These are phyloP conservation scores for Adelphocoris suturalis DNA, from an alignment of 2,888 invertebrate species.

Conservation along the genomic window DNA sequence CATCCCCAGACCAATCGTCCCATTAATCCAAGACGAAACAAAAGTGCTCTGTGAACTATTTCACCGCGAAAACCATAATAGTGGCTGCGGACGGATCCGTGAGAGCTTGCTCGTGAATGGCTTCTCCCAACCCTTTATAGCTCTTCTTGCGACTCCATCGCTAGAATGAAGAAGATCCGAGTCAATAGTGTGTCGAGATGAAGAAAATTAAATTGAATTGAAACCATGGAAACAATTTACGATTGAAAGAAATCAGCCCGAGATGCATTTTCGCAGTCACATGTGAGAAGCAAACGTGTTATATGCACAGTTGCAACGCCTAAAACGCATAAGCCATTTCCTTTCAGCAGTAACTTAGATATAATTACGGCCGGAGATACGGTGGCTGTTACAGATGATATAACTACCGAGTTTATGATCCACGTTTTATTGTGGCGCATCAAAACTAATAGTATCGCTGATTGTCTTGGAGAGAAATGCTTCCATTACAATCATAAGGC, in stretches of 20 bases:
- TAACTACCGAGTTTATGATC: slow-evolving; percentile 49
- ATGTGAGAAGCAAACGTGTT: background rate
- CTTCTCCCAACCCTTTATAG: background rate
- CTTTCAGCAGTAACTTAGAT: slow-evolving; percentile 38
- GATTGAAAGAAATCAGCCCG: slow-evolving; percentile 5
- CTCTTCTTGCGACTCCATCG: slow-evolving; percentile 20
- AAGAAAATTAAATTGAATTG: slow-evolving; percentile 27
- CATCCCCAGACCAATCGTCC: background rate
- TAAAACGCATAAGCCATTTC: slow-evolving; percentile 4
- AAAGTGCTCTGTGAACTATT: background rate
- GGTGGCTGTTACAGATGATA: slow-evolving; percentile 42
- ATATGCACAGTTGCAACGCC: background rate
- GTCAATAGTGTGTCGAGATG: slow-evolving; percentile 23
- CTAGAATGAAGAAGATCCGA: slow-evolving; percentile 19
- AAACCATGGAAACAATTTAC: slow-evolving; percentile 30
- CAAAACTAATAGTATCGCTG: slow-evolving; percentile 59
- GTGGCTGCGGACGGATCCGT: background rate
- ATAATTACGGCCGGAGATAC: slow-evolving; percentile 42
- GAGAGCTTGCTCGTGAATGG: slow-evolving; percentile 7
- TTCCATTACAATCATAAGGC: slow-evolving; percentile 51
- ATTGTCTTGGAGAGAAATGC: slow-evolving; percentile 59
- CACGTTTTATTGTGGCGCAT: slow-evolving; percentile 49
- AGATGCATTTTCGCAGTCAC: background rate
- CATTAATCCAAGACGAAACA: background rate
- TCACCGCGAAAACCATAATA: background rate